Conservation (phyloP, 1,140 invertebrate genomes). For the Drosophila dunni region DNA sequence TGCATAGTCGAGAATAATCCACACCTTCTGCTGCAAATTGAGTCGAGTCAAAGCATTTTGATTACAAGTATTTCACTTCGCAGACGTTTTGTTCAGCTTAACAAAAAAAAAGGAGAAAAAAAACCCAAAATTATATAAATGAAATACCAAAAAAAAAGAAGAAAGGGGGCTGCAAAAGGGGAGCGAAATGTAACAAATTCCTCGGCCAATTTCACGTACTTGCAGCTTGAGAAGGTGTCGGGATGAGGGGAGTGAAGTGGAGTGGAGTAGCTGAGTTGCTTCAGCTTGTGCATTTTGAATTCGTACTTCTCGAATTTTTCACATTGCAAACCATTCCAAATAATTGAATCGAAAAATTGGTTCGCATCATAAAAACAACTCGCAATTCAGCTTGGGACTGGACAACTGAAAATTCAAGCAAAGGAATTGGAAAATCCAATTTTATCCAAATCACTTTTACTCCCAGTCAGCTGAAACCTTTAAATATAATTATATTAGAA, state of each 20-base stretch:
- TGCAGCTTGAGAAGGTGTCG: constrained; percentile 21
- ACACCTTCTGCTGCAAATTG: constrained; percentile 64
- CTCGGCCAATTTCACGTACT: constrained; percentile 66
- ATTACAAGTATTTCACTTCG: constrained; percentile 67
- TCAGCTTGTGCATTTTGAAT: constrained; percentile 60
- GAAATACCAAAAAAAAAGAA: constrained; percentile 12
- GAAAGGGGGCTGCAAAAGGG: constrained; percentile 15
- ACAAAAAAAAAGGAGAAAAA: constrained; percentile 34
- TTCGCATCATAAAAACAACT: constrained; percentile 51
- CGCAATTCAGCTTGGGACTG: constrained; percentile 26
- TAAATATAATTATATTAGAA: neutral
- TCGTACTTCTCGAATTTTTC: constrained; percentile 41
- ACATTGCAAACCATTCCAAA: constrained; percentile 45
- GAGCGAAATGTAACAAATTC: constrained; percentile 51
- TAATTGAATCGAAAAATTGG: constrained; percentile 77
- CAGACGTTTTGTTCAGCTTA: constrained; percentile 65
- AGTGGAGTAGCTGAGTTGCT: constrained; percentile 19
- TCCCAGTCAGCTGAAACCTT: neutral
- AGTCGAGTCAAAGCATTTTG: constrained; percentile 57
- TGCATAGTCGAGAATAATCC: constrained; percentile 65
- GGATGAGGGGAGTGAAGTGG: neutral
- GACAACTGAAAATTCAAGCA: neutral
- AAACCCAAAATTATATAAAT: constrained; percentile 24
- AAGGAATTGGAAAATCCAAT: constrained; percentile 33
- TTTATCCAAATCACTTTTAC: constrained; percentile 26